Conservation (phyloP, 35 echinoderm and acorn worm species). For the Ptychodera flava region DNA sequence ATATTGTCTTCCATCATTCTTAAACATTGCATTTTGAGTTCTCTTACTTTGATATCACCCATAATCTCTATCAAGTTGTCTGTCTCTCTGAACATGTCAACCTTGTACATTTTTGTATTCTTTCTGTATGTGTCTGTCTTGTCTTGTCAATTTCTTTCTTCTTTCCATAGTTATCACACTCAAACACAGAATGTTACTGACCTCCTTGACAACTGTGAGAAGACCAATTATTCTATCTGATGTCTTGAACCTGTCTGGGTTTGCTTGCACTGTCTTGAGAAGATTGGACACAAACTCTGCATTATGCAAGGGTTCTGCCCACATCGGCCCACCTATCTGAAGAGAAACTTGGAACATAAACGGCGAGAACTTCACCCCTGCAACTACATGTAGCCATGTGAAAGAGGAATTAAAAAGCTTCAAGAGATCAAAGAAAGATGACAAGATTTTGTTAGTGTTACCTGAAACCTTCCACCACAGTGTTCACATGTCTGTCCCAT, state of each 20-base stretch:
- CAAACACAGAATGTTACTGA: too few relatives aligned
- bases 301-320: constrained; percentile 87
- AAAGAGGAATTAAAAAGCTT: neutral
- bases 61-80: too few relatives aligned
- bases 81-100: too few relatives aligned
- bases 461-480: constrained; percentile 73
- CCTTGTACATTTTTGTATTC: too few relatives aligned
- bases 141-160: too few relatives aligned
- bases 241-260: constrained; percentile 57
- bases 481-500: constrained; percentile 58
- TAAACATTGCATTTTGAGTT: too few relatives aligned
- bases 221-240: constrained; percentile 62
- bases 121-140: too few relatives aligned
- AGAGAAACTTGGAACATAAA: constrained; percentile 2
- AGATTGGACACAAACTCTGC: constrained; percentile 60
- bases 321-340: constrained; percentile 88
- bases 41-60: too few relatives aligned
- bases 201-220: constrained; percentile 84
- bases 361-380: neutral
- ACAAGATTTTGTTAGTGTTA: constrained; percentile 18
- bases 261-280: constrained; percentile 17
- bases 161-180: too few relatives aligned
- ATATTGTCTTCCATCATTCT: too few relatives aligned
- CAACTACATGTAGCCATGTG: neutral
- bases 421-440: neutral